These are phyloP conservation scores for Tyto alba DNA, from an alignment of 2,113 vertebrate species.

Conservation along the genomic window DNA sequence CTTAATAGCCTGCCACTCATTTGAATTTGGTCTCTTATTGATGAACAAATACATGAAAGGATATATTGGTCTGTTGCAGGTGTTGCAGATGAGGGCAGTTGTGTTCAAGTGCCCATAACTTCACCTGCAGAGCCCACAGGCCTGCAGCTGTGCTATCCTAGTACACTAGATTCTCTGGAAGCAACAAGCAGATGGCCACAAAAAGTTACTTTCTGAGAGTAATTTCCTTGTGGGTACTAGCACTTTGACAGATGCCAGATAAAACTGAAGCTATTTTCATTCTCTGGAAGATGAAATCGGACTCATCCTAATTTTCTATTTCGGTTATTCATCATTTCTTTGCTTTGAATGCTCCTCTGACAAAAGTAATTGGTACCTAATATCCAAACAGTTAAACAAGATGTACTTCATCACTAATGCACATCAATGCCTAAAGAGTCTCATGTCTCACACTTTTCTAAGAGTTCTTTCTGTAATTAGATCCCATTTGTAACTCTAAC, in stretches of 20 bases:
- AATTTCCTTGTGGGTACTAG: background rate
- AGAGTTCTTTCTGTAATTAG: background rate
- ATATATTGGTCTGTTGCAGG: background rate
- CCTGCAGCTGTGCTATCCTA: background rate
- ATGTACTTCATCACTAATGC: background rate
- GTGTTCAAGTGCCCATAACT: background rate
- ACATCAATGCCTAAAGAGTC: background rate
- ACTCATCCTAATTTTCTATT: background rate
- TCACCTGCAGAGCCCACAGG: background rate
- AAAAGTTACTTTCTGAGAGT: background rate
- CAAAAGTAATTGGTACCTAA: background rate
- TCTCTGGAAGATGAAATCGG: background rate
- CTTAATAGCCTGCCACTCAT: background rate
- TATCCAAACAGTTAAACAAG: background rate
- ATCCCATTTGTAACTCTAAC: background rate
- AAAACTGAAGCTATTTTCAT: background rate
- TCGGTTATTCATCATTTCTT: background rate
- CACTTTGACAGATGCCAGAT: background rate
- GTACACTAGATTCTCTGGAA: rapidly evolving
- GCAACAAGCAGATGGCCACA: background rate
- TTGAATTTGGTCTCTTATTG: background rate
- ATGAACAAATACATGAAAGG: background rate
- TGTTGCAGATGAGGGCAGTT: background rate
- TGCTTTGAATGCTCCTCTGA: background rate
- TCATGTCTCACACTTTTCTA: background rate